Percentiles rank a stretch among this genome's conserved stretches.
Evolutionary conservation across 2,797 vertebrate species (phyloP).

Genomic region (Hypotaenidia okinawae): DNA sequence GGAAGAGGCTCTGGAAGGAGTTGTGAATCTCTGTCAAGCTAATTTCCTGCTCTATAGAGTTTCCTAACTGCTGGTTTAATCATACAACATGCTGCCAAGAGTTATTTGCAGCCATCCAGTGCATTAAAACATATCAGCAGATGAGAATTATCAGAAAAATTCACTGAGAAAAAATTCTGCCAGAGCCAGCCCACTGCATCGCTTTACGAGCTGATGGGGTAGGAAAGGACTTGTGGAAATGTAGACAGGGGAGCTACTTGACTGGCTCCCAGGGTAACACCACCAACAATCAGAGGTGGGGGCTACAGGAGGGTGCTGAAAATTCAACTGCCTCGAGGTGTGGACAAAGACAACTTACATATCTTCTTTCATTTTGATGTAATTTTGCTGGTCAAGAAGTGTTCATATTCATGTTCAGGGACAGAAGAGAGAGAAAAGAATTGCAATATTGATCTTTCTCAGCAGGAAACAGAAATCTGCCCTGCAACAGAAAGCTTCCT

Average conservation of each 20-base stretch:
- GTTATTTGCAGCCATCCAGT: not conserved
- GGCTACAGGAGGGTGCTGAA: not conserved
- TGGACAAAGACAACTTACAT: not conserved
- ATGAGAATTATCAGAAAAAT: not conserved
- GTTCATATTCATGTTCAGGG: not conserved
- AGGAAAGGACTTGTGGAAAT: not conserved
- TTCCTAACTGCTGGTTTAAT: not conserved
- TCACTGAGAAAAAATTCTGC: not conserved
- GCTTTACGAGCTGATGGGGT: not conserved
- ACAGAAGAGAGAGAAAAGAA: not conserved
- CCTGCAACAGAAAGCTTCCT: not conserved
- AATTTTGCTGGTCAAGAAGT: not conserved
- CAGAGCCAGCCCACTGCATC: not conserved
- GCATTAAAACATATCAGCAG: not conserved
- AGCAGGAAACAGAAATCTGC: not conserved
- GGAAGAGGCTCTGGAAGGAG: not conserved
- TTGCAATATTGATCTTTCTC: not conserved
- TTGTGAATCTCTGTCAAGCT: not conserved
- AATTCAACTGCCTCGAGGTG: not conserved
- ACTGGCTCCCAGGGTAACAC: not conserved
- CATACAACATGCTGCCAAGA: not conserved
- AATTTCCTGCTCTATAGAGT: not conserved
- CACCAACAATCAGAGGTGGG: not conserved
- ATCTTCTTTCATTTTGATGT: not conserved
- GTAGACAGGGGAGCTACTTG: not conserved